A percentile compares a stretch with the other conserved stretches of the same genome.
phyloP scores from a whole-genome alignment of 2,113 vertebrate species.

The Bubo blakistoni region DNA sequence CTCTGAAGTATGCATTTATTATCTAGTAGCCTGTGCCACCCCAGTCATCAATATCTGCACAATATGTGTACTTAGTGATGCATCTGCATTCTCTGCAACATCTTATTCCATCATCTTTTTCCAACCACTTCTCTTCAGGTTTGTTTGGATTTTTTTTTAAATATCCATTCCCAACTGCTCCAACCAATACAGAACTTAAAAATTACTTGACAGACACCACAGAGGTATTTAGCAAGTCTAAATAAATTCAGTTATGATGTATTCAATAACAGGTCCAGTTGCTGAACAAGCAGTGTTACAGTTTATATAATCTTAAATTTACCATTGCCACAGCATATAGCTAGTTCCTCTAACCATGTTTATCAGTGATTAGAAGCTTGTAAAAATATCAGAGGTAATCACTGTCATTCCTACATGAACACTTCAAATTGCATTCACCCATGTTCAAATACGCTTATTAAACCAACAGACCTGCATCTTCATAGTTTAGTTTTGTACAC shows the following conservation, averaged over 20 bases:
- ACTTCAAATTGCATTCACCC: neutral
- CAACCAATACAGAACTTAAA: neutral
- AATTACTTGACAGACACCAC: neutral
- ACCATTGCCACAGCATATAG: neutral
- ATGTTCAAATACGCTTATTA: neutral
- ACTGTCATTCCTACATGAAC: neutral
- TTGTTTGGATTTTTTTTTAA: neutral
- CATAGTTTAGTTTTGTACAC: neutral
- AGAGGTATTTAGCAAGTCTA: neutral
- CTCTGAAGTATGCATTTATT: neutral
- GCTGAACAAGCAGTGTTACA: neutral
- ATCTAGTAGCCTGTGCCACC: neutral
- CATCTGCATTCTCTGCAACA: neutral
- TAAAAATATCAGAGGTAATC: neutral
- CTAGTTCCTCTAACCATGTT: neutral
- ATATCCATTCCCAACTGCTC: neutral
- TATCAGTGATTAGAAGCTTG: neutral
- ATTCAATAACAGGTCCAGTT: neutral
- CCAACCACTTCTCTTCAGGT: neutral
- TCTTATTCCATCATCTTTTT: neutral
- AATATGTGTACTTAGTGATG: neutral
- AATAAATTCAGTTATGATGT: neutral
- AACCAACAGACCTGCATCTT: neutral
- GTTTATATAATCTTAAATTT: neutral
- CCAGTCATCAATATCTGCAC: neutral